Evolutionary conservation across 2,113 vertebrate genomes (phyloP).

Genomic region (Puffinus mauretanicus): DNA sequence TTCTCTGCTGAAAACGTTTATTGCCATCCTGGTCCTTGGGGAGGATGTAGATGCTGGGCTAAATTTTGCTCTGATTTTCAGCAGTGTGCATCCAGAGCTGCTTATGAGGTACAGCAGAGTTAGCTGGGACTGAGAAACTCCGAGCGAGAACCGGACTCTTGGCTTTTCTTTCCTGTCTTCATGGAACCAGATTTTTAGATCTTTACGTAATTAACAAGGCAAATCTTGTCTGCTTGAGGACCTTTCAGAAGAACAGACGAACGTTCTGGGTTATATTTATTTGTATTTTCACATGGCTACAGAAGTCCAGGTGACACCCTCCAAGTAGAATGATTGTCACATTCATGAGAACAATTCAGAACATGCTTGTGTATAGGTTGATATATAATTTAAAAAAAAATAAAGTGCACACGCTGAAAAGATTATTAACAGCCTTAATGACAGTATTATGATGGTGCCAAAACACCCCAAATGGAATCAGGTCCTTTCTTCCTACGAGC

Average conservation of each 20-base stretch:
- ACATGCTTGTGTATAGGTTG: background rate
- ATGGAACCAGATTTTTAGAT: background rate
- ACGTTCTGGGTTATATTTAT: background rate
- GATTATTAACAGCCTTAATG: background rate
- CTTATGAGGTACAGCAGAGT: background rate
- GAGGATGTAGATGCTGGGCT: conserved; percentile 31
- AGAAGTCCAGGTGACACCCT: background rate
- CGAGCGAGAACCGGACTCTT: background rate
- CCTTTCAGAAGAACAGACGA: background rate
- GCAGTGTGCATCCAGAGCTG: background rate
- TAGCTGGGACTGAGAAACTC: background rate
- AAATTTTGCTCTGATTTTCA: conserved; percentile 31
- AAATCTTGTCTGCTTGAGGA: background rate
- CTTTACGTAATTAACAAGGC: background rate
- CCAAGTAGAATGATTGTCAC: accelerated
- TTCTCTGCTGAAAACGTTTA: conserved; percentile 27
- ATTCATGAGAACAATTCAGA: background rate
- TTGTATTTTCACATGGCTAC: background rate
- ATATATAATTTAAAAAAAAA: background rate
- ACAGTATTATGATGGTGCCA: background rate
- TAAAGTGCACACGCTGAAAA: background rate
- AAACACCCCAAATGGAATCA: background rate
- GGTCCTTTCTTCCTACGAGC: background rate
- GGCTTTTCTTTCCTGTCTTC: conserved; percentile 42
- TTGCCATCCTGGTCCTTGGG: background rate